phyloP scores from a whole-genome alignment of 1,140 invertebrate genomes.

The Platorchestia sp. region DNA sequence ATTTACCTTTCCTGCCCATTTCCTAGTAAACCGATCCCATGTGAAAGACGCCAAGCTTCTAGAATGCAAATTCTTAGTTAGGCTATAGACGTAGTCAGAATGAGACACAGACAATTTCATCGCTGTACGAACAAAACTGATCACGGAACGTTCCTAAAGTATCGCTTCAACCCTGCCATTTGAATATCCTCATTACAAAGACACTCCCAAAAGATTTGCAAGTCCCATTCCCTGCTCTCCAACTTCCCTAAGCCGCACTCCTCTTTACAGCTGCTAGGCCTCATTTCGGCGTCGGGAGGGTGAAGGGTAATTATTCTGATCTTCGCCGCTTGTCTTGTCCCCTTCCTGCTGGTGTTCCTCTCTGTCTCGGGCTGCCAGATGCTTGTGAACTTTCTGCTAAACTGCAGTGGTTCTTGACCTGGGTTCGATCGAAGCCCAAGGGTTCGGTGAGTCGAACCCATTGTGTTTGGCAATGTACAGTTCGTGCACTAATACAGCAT shows the following conservation, averaged over 20 bases:
- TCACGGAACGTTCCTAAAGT: not conserved
- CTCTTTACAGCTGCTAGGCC: constrained; percentile 49
- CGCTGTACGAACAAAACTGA: not conserved
- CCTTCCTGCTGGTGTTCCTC: not conserved
- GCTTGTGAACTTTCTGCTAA: not conserved
- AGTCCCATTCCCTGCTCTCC: not conserved
- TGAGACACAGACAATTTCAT: not conserved
- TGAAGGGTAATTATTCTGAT: constrained; percentile 33
- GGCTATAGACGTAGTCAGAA: no score
- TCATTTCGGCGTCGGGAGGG: constrained; percentile 34
- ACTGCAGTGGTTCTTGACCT: no score
- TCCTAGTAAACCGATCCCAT: not conserved
- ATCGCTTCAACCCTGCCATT: not conserved
- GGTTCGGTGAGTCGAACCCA: no score
- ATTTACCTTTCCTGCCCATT: not conserved
- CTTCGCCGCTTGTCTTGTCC: constrained; percentile 36
- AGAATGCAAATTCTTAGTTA: not conserved
- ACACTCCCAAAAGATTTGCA: not conserved
- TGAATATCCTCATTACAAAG: not conserved
- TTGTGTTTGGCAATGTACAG: no score
- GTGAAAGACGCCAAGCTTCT: not conserved
- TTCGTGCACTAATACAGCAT: no score
- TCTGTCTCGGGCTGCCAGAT: not conserved
- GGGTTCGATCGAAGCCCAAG: no score
- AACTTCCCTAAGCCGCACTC: constrained; percentile 17